Base-by-base conservation (phyloP, 2,888 invertebrate species). In the Luperina nickerlii region DNA sequence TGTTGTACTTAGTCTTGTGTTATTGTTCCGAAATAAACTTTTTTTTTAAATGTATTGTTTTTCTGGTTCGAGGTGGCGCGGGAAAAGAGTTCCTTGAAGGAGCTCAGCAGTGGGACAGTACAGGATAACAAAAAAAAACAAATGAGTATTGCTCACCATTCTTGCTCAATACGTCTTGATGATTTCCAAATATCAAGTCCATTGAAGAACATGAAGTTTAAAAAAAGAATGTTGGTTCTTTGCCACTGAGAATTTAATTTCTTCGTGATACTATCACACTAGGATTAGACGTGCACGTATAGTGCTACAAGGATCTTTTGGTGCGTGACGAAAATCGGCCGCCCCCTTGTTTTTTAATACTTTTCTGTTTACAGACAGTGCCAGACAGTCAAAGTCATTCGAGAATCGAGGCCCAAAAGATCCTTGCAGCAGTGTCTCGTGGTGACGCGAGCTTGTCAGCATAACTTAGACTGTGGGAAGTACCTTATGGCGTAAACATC, bases 401-500 rank as follows among this genome's bases (percentile, higher is more conserved):
- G 9, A 32, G 18, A 63, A 32, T 32, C 32, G 4, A 32, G 9
- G 9, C 9, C 63, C 9, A 32, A 65, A 65, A 20, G 32, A 32
- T 63, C 32, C 9, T 8, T 32, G 63, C 63, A 32, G 63, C 32
- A 32, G 63, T 63, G 20, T 32, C 18, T 63, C 63, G 62, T 63
- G 27, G 18, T 27, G 27, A 63, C 62, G 18, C n/a, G 6, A 15
- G 27, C 27, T 32, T 51, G 66, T 54, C 60, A 66, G 32, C 15
- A 20, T 13, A 24, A 20, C 27, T 54, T 8, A 15, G 1, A 18
- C 27, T 27, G 62, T 76, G 76, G 62, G 77, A 80, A 54, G 7
- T 24, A 66, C 68, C 77, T 48, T 54, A 62, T 20, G 83, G 7
- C 27, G 5, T 63, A 27, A 68, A 42, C 7, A 54, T 63, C 27